Percentiles rank a stretch among this genome's conserved stretches.
phyloP scores from a whole-genome alignment of 1,140 invertebrate species.

The Drosophila carrolli region DNA sequence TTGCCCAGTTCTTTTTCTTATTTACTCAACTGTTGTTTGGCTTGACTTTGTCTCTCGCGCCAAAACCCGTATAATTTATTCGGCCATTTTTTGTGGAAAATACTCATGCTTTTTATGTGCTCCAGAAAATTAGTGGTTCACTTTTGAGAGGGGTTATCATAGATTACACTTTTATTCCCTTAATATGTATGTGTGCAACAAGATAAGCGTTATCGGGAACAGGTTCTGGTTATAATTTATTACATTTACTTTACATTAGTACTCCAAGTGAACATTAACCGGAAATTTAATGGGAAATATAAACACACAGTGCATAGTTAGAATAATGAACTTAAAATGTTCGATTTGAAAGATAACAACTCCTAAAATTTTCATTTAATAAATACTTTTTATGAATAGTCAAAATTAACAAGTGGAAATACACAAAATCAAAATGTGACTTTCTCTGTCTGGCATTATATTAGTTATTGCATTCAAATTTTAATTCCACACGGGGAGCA shows the following conservation, averaged over 20 bases:
- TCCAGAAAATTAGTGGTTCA: not conserved
- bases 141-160: not conserved
- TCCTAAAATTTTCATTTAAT: too few relatives aligned
- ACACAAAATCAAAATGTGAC: too few relatives aligned
- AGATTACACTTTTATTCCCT: conserved; percentile 9
- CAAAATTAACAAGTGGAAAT: too few relatives aligned
- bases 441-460: too few relatives aligned
- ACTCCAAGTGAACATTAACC: not conserved
- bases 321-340: not conserved
- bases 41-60: conserved; percentile 7
- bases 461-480: too few relatives aligned
- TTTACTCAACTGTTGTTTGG: conserved; percentile 39
- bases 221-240: conserved; percentile 29
- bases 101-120: not conserved
- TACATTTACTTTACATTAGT: not conserved
- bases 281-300: not conserved
- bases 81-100: conserved; percentile 11
- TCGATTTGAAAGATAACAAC: not conserved
- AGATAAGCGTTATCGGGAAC: conserved; percentile 45
- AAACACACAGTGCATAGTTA: not conserved
- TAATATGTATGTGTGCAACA: not conserved
- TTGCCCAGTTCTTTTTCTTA: conserved; percentile 6
- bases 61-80: conserved; percentile 17
- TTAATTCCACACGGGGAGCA: too few relatives aligned
- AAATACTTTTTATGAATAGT: too few relatives aligned